Base-by-base conservation (phyloP, 2,113 vertebrate species). In the Solea solea region DNA sequence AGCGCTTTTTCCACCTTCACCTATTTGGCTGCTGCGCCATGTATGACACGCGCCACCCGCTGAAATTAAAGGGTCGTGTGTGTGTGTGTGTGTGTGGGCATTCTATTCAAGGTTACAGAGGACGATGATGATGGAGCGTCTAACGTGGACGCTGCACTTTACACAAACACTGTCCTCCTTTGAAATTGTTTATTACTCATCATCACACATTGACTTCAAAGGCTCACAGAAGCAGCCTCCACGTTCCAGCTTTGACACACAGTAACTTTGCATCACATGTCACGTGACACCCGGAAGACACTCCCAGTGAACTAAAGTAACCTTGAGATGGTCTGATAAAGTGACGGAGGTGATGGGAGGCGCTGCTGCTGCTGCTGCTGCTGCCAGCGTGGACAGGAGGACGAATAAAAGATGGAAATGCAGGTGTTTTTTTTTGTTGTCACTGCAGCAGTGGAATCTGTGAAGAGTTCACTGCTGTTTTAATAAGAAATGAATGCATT, bases 221-320 rank as follows among this genome's bases (percentile, higher is more conserved):
- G 41, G 41, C 21, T 21, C 21, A 21, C 21, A 21, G 21, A 69
- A 74, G 73, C 39, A 14, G 39, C 9, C 27, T 9, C 0, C 4
- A 46, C 27, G 27, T 58, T 56, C 48, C 67, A 72, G 71, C 76
- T 69, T 57, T 83, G 84, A 88, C 80, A 83, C 74, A 2, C 63
- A 77, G 82, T 85, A 84, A 83, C 77, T 67, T 72, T 61, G 79
- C 85, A 68, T 88, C 82, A 72, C 51, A n/a, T 21, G 25, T 82
- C 88, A 91, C 85, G 84, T 92, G 88, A 6, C 50, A 52, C 1
- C 8, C 21, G 21, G 21, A 78, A 73, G 78, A 61, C 87, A 65
- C 87, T 44, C 89, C 90, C 87, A 69, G 0, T 89, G 89, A 90
- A 90, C 90, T 85, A 66, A 72, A 82, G 81, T 92, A 92, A 92